Evolutionary conservation across 2,888 invertebrate genomes (phyloP).

Genomic region (Sarcophaga subvicina): DNA sequence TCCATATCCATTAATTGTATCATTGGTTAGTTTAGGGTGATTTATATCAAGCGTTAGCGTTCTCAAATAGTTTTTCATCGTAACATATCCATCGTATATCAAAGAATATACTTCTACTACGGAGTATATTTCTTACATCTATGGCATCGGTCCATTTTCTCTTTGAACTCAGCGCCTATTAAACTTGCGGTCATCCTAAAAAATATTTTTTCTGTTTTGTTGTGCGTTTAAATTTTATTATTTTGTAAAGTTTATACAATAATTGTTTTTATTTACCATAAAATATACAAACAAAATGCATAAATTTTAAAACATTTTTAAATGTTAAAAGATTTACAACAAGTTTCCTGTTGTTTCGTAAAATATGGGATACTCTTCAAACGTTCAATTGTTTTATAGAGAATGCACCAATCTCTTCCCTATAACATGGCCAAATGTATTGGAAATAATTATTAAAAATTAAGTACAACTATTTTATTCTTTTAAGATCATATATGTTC

Average conservation of each 20-base stretch:
- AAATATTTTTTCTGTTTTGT: neutral
- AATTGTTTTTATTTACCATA: neutral
- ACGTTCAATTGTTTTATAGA: no score
- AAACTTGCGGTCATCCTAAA: neutral
- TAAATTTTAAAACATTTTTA: conserved; percentile 9
- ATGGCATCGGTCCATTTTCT: no score
- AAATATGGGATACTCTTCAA: no score
- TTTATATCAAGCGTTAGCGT: no score
- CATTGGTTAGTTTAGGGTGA: no score
- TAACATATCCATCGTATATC: no score
- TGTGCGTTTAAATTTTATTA: conserved; percentile 4
- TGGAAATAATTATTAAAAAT: neutral
- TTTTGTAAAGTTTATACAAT: conserved; percentile 17
- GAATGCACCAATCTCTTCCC: no score
- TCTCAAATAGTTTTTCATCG: no score
- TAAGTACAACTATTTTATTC: neutral
- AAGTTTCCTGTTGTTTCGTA: neutral
- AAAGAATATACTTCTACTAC: no score
- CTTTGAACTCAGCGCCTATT: no score
- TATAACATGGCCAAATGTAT: neutral
- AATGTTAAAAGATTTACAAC: neutral
- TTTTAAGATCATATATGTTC: neutral
- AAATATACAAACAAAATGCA: neutral
- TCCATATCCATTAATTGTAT: no score
- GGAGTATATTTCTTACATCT: no score